phyloP scores from a whole-genome alignment of 2,888 invertebrate species.

The Tetragnatha montana region DNA sequence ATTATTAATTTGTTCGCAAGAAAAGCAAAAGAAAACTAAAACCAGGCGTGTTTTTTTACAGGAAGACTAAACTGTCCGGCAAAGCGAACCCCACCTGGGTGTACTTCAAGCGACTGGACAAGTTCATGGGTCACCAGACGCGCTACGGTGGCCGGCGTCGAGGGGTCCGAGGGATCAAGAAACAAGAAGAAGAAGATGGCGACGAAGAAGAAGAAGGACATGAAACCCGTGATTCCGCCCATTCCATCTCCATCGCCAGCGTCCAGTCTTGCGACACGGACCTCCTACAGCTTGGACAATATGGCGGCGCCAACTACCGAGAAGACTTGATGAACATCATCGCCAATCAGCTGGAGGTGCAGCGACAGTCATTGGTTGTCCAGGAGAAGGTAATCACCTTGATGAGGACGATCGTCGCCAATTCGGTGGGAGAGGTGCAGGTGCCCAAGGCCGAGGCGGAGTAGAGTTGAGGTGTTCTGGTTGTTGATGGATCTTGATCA shows the following conservation, averaged over 20 bases:
- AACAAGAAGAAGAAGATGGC: not conserved
- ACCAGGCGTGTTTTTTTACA: not conserved
- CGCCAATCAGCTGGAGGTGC: slow-evolving; percentile 22
- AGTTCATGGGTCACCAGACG: slow-evolving; percentile 4
- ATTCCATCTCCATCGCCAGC: not conserved
- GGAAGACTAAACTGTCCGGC: slow-evolving; percentile 32
- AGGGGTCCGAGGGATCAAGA: not conserved
- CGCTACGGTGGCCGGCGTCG: not conserved
- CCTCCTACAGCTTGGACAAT: not conserved
- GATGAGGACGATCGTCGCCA: not conserved
- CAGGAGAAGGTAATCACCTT: slow-evolving; percentile 37
- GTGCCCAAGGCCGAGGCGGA: not conserved
- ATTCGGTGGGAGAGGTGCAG: not conserved
- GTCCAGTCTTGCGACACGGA: not conserved
- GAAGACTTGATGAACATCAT: slow-evolving; percentile 12
- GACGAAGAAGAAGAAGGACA: not conserved
- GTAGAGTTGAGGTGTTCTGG: not conserved
- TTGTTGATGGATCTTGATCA: too few species aligned
- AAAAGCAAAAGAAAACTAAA: too few species aligned
- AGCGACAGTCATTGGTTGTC: slow-evolving; percentile 22
- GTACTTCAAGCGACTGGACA: slow-evolving; percentile 40
- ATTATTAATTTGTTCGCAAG: too few species aligned
- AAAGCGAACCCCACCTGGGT: slow-evolving; percentile 25
- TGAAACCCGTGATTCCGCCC: too few species aligned
- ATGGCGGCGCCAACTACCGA: not conserved